Evolutionary conservation across 2,888 invertebrate genomes (phyloP), one percentile per base, ranked within the genome.

Genomic region (Rhamnusium bicolor): DNA sequence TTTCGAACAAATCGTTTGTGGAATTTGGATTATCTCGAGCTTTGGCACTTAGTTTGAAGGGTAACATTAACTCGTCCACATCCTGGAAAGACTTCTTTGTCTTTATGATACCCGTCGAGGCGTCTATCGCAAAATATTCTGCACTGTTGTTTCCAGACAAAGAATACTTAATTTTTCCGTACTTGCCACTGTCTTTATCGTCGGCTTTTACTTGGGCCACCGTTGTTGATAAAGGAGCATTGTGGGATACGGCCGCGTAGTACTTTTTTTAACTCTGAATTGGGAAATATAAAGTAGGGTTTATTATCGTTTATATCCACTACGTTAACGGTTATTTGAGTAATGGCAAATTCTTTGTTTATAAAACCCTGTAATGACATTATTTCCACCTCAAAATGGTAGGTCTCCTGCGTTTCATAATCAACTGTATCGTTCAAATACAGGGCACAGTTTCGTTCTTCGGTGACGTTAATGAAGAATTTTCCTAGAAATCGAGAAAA

Each of bases 281-380:
- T 88, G 0, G 94, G 93, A 82, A 94, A 95, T 0, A 94, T 87
- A 85, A 98, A 98, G 80, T 92, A 90, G 0, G 98, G 98, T 0
- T 91, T 90, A 86, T 98, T 97, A 85, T 98, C 98, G 85, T 98
- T 98, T 0, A 95, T 93, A 86, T 98, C 98, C 0, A 92, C 89
- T 0, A 98, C 94, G 77, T 95, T 94, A 0, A 98, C 92, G 76
- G 94, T 94, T 0, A 98, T 92, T 81, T 92, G 92, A 0, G 95
- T 93, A 19, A 91, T 91, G 81, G 93, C 94, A 76, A 92, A 92
- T 49, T 93, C 93, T 0, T 94, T 94, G 87, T 95, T 96, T 24
- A 96, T 92, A 4, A 95, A 91, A 1, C 96, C 96, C 76, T 95
- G 93, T 27, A 95, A 90, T 0, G 96, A 95, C 78, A 94, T 93